Percentiles rank a stretch among this genome's conserved stretches.
Conservation (phyloP, 2,797 vertebrate species). For the Poeciliopsis paucimaculata region DNA sequence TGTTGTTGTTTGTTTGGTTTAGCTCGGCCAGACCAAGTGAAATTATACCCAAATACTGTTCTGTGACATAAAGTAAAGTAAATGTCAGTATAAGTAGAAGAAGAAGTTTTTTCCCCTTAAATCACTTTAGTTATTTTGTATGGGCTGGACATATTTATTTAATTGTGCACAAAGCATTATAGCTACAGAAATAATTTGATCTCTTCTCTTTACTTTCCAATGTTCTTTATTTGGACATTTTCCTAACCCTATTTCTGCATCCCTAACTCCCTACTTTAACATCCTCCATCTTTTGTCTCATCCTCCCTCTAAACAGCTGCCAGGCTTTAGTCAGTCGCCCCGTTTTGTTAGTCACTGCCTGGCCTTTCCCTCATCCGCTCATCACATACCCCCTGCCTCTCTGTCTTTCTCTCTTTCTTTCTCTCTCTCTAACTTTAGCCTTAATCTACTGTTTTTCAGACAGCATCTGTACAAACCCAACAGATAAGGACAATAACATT, state of each 20-base stretch:
- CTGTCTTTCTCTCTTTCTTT: background rate
- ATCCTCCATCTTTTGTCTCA: slow-evolving; percentile 32
- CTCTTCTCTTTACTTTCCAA: background rate
- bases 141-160: background rate
- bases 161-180: background rate
- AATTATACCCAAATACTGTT: background rate
- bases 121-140: background rate
- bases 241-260: slow-evolving; percentile 6
- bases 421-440: slow-evolving; percentile 65
- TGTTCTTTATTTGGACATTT: slow-evolving; percentile 23
- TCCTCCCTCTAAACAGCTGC: slow-evolving; percentile 57
- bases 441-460: slow-evolving; percentile 72
- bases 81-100: background rate
- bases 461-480: slow-evolving; percentile 65
- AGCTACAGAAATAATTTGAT: background rate
- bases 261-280: slow-evolving; percentile 11
- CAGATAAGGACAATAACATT: slow-evolving; percentile 68
- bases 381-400: slow-evolving; percentile 33
- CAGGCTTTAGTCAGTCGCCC: slow-evolving; percentile 50
- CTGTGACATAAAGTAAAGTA: background rate
- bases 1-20: background rate
- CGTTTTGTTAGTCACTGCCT: slow-evolving; percentile 54
- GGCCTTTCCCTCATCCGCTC: slow-evolving; percentile 41
- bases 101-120: background rate
- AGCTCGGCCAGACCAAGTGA: background rate